Percentiles rank a stretch among this genome's conserved stretches.
Conservation (phyloP, 2,113 vertebrate species). For the Apus apus region DNA sequence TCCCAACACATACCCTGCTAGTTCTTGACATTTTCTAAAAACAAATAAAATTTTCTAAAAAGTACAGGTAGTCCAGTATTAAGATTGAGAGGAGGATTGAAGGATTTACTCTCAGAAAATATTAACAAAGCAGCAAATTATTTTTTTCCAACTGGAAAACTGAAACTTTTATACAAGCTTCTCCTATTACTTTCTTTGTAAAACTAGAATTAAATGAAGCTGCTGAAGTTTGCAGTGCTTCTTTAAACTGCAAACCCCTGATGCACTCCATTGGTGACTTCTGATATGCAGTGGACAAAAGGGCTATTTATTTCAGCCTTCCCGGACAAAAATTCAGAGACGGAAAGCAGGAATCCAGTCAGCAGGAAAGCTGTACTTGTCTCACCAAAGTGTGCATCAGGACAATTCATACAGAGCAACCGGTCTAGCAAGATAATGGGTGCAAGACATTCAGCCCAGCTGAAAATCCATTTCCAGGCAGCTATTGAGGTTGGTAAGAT, state of each 20-base stretch:
- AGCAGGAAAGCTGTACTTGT: not conserved
- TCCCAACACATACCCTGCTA: not conserved
- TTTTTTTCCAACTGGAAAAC: not conserved
- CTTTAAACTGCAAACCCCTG: not conserved
- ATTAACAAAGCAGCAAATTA: not conserved
- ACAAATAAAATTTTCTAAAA: not conserved
- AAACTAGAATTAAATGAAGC: not conserved
- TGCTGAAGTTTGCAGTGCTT: not conserved
- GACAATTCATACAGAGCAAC: fast-evolving
- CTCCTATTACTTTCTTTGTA: not conserved
- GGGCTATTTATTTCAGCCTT: not conserved
- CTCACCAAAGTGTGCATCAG: not conserved
- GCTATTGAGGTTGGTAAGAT: not conserved
- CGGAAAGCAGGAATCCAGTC: not conserved
- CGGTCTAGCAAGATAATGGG: not conserved
- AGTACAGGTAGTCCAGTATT: not conserved
- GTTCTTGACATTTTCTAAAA: not conserved
- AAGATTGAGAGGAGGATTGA: not conserved
- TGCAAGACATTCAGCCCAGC: not conserved
- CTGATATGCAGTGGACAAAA: not conserved
- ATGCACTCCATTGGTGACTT: not conserved
- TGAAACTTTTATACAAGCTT: not conserved
- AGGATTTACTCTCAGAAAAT: not conserved
- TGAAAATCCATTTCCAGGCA: not conserved
- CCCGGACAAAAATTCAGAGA: not conserved